Conservation (phyloP, 1,140 invertebrate species). For the Laodelphax striatellus region DNA sequence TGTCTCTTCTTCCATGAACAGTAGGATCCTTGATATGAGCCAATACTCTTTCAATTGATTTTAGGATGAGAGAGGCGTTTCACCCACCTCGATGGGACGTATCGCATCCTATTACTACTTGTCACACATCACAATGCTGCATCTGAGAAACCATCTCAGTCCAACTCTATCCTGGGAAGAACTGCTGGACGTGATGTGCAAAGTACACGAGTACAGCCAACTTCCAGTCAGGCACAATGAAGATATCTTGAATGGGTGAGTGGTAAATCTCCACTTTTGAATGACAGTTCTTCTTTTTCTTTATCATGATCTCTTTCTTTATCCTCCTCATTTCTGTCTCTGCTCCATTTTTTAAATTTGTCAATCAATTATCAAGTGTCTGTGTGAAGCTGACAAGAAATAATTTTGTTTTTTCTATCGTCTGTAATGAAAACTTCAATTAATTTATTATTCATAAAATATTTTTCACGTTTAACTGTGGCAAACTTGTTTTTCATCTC, state of each 20-base stretch:
- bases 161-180: constrained; percentile 53
- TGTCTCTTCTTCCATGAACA: too few species aligned
- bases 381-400: too few species aligned
- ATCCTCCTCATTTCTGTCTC: background rate
- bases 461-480: too few species aligned
- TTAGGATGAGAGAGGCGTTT: constrained; percentile 55
- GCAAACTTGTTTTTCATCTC: too few species aligned
- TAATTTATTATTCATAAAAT: too few species aligned
- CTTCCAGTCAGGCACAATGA: constrained; percentile 98
- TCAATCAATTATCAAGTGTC: too few species aligned
- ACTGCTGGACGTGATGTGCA: constrained; percentile 68
- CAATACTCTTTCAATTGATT: constrained; percentile 5
- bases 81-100: constrained; percentile 76
- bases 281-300: background rate
- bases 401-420: too few species aligned
- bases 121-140: constrained; percentile 80
- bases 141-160: constrained; percentile 60
- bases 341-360: background rate
- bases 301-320: background rate
- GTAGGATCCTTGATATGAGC: too few species aligned
- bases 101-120: constrained; percentile 97
- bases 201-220: constrained; percentile 83
- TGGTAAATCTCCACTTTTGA: constrained; percentile 8
- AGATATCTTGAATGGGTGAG: constrained; percentile 82
- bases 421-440: too few species aligned